These are phyloP conservation scores for Oryzias sinensis DNA, from an alignment of 2,797 vertebrate species.

Conservation along the genomic window DNA sequence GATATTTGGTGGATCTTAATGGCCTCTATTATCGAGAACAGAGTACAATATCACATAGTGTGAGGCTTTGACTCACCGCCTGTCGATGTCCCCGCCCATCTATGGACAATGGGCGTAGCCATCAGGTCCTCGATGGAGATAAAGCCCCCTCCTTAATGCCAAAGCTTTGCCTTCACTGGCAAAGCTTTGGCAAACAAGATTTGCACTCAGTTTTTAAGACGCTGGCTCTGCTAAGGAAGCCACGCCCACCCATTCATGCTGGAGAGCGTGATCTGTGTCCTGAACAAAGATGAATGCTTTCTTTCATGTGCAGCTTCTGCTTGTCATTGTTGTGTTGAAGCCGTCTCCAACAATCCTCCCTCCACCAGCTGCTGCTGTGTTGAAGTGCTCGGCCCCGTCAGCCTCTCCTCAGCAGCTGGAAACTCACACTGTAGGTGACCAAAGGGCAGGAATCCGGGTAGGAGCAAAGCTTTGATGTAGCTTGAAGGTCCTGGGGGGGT, in stretches of 20 bases:
- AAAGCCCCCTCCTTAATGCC: too few relatives aligned
- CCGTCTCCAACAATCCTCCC: conserved; percentile 39
- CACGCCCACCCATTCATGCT: conserved; percentile 22
- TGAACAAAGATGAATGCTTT: conserved; percentile 53
- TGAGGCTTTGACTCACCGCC: conserved; percentile 55
- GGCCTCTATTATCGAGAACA: too few relatives aligned
- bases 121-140: conserved; percentile 13
- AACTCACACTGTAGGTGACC: too few relatives aligned
- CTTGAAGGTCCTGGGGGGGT: too few relatives aligned
- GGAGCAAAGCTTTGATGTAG: too few relatives aligned
- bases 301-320: conserved; percentile 56
- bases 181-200: too few relatives aligned
- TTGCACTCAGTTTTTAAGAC: background rate
- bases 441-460: too few relatives aligned
- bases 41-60: background rate
- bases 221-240: conserved; percentile 6
- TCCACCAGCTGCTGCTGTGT: conserved; percentile 21
- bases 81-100: conserved; percentile 32
- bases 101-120: conserved; percentile 3
- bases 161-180: too few relatives aligned
- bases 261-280: conserved; percentile 38
- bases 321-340: conserved; percentile 52
- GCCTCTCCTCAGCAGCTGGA: conserved; percentile 2
- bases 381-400: conserved; percentile 23
- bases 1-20: too few relatives aligned